Base-by-base conservation (phyloP, 2,797 vertebrate genomes). In the Hydrocynus forskahlii region DNA sequence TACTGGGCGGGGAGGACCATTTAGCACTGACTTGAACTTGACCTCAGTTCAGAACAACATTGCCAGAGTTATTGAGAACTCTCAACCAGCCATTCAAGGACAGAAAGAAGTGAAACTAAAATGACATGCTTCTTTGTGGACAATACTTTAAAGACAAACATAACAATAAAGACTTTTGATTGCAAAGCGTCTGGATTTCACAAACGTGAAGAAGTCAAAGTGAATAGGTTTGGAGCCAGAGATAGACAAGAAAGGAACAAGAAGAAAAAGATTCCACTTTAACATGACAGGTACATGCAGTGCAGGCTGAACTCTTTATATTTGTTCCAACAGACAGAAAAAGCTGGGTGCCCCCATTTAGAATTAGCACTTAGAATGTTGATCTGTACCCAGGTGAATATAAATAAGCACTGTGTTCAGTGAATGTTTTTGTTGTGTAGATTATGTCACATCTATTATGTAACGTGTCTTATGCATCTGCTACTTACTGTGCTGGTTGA, bases 401-500 rank as follows among this genome's bases (percentile, higher is more conserved):
- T 8, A 38, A 62, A 13, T 62, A 23, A 62, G 29, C 13, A 63
- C 60, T 38, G 5, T 35, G 62, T 64, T 64, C 6, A 64, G 19
- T 35, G 3, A 2, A 25, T 13, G 38, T 38, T 9, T 7, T 62
- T 25, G 38, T 7, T 10, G 17, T 43, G 17, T 9, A 68, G n/a
- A 48, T 23, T 45, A 16, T 14, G 40, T 62, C 23, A 13, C 13
- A 52, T 12, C 7, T 45, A 52, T 62, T 62, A 29, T 7, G 54
- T 57, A 57, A n/a, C 0, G 19, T 57, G 19, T 9, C 6, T 66
- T 10, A 40, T 66, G 35, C 10, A 7, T 3, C 0, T 17, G 3
- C 35, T 4, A 86, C 96, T 94, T 92, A 98, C 97, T 97, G 93
- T 98, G 97, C 90, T 99, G 97, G 94, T 98, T 99, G 92, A 99